A percentile compares a stretch with the other conserved stretches of the same genome.
Conservation (phyloP, 2,797 vertebrate species). For the Catostomus latipinnis region DNA sequence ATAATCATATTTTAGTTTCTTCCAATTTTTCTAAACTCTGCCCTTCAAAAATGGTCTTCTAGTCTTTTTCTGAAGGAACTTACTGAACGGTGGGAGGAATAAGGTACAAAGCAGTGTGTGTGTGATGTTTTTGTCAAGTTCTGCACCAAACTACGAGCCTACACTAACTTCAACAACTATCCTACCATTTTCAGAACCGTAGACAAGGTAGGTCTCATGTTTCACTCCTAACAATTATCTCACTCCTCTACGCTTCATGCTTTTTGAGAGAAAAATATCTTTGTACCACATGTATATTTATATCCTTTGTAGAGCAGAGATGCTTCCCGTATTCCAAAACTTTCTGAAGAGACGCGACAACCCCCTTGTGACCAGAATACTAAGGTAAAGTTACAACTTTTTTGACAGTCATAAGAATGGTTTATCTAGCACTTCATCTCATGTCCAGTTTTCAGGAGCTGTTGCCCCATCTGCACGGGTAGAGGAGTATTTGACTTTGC, state of each 20-base stretch:
- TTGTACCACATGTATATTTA: background rate
- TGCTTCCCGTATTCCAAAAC: slow-evolving; percentile 80
- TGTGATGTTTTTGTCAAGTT: slow-evolving; percentile 81
- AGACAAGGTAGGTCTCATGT: slow-evolving; percentile 76
- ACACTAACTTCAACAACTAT: slow-evolving; percentile 87
- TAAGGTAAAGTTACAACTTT: slow-evolving; percentile 74
- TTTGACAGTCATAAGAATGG: background rate
- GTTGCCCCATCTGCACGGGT: slow-evolving; percentile 78
- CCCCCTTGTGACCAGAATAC: slow-evolving; percentile 82
- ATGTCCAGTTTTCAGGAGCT: slow-evolving; percentile 83
- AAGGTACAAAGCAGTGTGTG: slow-evolving; percentile 80
- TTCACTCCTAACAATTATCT: too few species aligned
- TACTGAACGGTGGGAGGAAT: slow-evolving; percentile 75
- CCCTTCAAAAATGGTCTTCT: background rate
- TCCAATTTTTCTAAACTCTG: background rate
- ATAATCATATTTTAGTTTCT: too few species aligned
- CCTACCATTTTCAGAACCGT: slow-evolving; percentile 78
- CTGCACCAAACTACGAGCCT: slow-evolving; percentile 75
- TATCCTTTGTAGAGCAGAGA: slow-evolving; percentile 77
- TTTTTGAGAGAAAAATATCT: too few species aligned
- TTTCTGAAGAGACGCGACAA: slow-evolving; percentile 84
- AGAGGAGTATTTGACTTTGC: slow-evolving; percentile 82
- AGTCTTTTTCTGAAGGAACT: slow-evolving; percentile 2
- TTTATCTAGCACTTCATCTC: background rate
- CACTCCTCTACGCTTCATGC: too few species aligned